Base-by-base conservation (phyloP, 2,113 vertebrate species). In the Mesocricetus auratus region DNA sequence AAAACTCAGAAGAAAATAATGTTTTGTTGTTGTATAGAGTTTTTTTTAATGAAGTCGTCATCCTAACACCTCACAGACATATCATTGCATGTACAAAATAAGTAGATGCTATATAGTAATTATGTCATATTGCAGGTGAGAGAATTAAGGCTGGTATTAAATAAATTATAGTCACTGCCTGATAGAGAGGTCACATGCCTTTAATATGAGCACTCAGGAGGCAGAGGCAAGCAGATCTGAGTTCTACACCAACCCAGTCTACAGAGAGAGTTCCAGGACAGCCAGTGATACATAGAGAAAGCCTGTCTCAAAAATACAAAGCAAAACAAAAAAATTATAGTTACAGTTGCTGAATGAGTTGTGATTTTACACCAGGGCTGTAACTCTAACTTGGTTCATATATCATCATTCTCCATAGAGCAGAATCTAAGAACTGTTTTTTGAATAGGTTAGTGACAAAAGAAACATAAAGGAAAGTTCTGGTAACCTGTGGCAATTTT, bases 321-420 rank as follows among this genome's bases (percentile, higher is more conserved):
- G 33, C 31, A 26, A n/a, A 71, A 42, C 22, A 75, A 26, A 75
- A 42, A 45, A 26, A 1, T 47, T 31, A 39, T 73, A 82, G 90
- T 69, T 39, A 31, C 24, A 39, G 12, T 10, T 91, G 5, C 9
- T 26, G 26, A 91, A 47, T 58, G 31, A 78, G n/a, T 13, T n/a
- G 69, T 58, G 33, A 85, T n/a, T 68, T n/a, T 29, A 39, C 4
- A 1, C 39, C 29, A 82, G 4, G 19, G 47, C 3, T 24, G 4
- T 73, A 68, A 60, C 8, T 31, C 26, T 10, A 29, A 31, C 5
- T 33, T 1, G 62, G 24, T 8, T 21, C 19, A 0, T 21, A 0
- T 21, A 29, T 9, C 31, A 58, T 86, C 31, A 7, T n/a, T 58
- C 19, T n/a, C 7, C 0, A 8, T 17, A 33, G 15, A 94, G 22